Conservation (phyloP, 2,113 vertebrate species). For the Oxyura jamaicensis region DNA sequence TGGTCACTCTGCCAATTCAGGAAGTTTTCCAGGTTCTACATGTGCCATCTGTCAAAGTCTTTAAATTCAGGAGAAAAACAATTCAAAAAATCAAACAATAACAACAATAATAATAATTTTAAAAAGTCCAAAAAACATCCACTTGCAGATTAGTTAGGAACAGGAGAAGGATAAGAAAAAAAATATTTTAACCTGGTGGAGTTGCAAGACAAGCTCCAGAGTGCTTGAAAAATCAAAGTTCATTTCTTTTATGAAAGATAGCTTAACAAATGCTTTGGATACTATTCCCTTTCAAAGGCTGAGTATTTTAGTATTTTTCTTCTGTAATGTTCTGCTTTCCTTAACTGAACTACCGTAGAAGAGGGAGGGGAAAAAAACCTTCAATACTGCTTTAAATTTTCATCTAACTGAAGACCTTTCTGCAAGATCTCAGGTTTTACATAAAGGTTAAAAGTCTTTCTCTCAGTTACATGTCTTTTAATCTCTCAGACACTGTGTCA, state of each 20-base stretch:
- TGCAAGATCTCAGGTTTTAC: not conserved
- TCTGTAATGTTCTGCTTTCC: not conserved
- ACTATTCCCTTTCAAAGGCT: not conserved
- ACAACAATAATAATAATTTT: not conserved
- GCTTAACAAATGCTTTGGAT: not conserved
- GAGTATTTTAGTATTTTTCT: not conserved
- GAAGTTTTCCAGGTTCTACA: constrained; percentile 66
- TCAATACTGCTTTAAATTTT: not conserved
- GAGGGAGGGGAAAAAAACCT: not conserved
- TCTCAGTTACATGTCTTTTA: not conserved
- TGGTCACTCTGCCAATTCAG: constrained; percentile 68
- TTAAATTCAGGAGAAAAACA: constrained; percentile 55
- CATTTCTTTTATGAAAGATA: constrained; percentile 4
- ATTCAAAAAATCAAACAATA: not conserved
- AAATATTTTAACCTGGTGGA: constrained; percentile 8
- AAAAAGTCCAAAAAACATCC: not conserved
- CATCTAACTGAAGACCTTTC: not conserved
- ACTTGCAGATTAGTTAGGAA: constrained; percentile 31
- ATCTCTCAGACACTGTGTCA: not conserved
- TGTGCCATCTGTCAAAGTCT: constrained; percentile 65
- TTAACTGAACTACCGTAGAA: not conserved
- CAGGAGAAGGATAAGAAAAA: not conserved
- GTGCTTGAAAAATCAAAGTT: not conserved
- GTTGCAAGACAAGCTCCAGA: not conserved
- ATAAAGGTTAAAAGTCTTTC: not conserved